These are phyloP conservation scores for Stegastes partitus DNA, from an alignment of 2,113 vertebrate genomes.

Conservation along the genomic window DNA sequence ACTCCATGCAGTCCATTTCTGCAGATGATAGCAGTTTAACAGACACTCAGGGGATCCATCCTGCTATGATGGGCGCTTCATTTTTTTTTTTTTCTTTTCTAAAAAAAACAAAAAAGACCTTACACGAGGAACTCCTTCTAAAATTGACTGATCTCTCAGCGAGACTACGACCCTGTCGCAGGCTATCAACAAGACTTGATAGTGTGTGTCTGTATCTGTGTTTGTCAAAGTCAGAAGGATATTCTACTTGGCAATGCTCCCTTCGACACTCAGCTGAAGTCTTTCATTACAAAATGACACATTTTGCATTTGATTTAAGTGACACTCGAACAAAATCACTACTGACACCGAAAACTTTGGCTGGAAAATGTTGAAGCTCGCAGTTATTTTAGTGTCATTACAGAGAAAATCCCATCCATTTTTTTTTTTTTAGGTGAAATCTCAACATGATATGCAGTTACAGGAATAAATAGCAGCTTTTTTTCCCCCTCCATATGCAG, in stretches of 20 bases:
- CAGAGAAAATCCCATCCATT: neutral
- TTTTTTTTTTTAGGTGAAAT: neutral
- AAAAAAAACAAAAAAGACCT: too few relatives aligned
- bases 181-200: slow-evolving; percentile 6
- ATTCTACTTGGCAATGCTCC: neutral
- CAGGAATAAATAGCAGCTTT: neutral
- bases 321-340: neutral
- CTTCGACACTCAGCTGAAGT: neutral
- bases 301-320: neutral
- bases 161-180: neutral
- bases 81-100: neutral
- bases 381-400: neutral
- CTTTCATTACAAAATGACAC: slow-evolving; percentile 13
- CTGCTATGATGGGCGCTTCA: neutral
- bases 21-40: neutral
- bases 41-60: neutral
- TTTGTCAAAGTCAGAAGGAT: slow-evolving; percentile 12
- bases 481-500: slow-evolving; percentile 4
- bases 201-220: neutral
- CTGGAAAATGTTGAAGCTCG: neutral
- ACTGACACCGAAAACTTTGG: neutral
- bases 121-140: neutral
- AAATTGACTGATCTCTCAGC: neutral
- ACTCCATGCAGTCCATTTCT: neutral
- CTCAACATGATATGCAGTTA: neutral